Evolutionary conservation across 2,888 invertebrate species (phyloP).

Genomic region (Platycnemis pennipes): DNA sequence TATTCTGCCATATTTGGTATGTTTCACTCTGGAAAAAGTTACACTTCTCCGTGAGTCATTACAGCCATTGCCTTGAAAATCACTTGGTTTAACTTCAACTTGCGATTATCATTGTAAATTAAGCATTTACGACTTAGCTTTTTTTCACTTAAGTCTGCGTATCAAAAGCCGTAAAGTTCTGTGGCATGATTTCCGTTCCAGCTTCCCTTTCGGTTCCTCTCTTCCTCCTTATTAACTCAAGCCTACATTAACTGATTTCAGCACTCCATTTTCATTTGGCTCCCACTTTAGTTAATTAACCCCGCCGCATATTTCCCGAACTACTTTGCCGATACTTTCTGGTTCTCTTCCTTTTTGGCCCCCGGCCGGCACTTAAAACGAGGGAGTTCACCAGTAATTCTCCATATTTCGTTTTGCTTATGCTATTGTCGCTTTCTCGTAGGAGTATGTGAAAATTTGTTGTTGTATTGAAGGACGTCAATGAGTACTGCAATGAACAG

Average conservation of each 20-base stretch:
- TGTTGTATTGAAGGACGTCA: too few species aligned
- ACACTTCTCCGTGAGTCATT: neutral
- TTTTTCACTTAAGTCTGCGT: neutral
- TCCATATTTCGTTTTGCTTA: neutral
- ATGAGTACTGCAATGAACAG: too few species aligned
- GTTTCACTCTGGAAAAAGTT: neutral
- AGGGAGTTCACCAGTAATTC: neutral
- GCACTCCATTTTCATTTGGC: slow-evolving; percentile 35
- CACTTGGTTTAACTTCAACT: too few species aligned
- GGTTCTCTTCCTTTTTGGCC: neutral
- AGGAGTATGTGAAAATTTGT: neutral
- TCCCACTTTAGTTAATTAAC: slow-evolving; percentile 36
- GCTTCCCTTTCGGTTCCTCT: neutral
- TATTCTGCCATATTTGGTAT: too few species aligned
- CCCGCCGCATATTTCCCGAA: slow-evolving; percentile 7
- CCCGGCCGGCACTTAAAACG: neutral
- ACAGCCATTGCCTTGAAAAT: too few species aligned
- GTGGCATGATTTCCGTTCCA: neutral
- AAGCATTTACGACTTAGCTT: neutral
- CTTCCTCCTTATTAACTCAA: neutral
- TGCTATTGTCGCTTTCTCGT: neutral
- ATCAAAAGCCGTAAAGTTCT: neutral
- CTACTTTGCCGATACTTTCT: neutral
- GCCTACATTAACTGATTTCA: slow-evolving; percentile 27
- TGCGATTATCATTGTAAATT: too few species aligned